These are phyloP conservation scores for Tiaroga cobitis DNA, from an alignment of 2,797 vertebrate species.

Conservation along the genomic window DNA sequence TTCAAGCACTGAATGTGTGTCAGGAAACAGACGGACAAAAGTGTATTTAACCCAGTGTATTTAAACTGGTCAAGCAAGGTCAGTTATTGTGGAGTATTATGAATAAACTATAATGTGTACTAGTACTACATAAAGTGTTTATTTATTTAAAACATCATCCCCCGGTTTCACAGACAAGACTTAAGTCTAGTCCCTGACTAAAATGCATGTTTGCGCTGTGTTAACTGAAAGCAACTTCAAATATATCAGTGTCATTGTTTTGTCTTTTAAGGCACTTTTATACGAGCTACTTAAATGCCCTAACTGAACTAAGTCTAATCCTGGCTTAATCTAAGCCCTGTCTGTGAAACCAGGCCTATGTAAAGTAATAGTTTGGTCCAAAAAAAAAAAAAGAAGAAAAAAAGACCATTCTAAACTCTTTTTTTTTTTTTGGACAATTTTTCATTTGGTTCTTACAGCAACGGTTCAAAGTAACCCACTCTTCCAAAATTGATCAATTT, in stretches of 20 bases:
- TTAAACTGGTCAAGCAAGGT: background rate
- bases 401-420: no score
- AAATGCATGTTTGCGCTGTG: no score
- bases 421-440: no score
- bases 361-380: background rate
- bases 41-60: background rate
- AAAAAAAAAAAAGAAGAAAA: background rate
- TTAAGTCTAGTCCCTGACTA: no score
- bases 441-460: background rate
- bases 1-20: conserved; percentile 30
- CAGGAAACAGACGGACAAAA: background rate
- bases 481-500: background rate
- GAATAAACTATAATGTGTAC: background rate
- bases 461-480: background rate
- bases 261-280: no score
- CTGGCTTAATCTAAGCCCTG: no score
- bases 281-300: no score
- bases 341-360: no score
- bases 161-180: no score
- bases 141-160: background rate
- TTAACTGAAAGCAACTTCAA: no score
- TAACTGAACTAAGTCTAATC: no score
- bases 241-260: no score
- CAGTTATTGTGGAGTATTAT: background rate
- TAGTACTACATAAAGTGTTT: background rate